Base-by-base conservation (phyloP, 2,797 vertebrate genomes). In the Crenuchus spilurus region DNA sequence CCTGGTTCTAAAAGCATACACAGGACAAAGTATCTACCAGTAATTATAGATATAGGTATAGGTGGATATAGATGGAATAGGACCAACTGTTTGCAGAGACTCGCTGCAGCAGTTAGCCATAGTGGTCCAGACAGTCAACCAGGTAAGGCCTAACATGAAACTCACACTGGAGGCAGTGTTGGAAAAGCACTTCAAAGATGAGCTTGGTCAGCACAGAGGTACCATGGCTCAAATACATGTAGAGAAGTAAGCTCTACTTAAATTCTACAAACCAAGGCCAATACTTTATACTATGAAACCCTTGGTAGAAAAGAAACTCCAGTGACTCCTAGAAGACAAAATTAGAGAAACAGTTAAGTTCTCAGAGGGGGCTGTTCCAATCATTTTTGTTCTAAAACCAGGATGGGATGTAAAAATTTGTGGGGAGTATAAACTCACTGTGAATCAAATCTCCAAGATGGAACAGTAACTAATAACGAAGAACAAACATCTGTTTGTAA, bases 151-250 rank as follows among this genome's bases (percentile, higher is more conserved):
- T n/a, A n/a, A n/a, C n/a, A n/a, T n/a, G n/a, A n/a, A n/a, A n/a
- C n/a, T n/a, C n/a, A n/a, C n/a, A n/a, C 16, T 1, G 1, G 22
- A 57, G 9, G 37, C 22, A 7, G 60, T 41, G 33, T 18, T 42
- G 16, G 60, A 62, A 60, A 60, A 22, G 55, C 55, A 60, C 16
- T 39, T 2, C n/a, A 60, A 60, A 37, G 55, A 60, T 1, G 30
- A 62, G 13, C 9, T 55, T 11, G 52, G 26, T 20, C 52, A 62
- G 37, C 60, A 22, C 13, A 62, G 26, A 42, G 60, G 33, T 9
- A 39, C 31, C 7, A 62, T 20, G 42, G 35, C 60, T 14, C 39
- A 42, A 42, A 62, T 62, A 18, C 33, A 62, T 18, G 31, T 62
- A 14, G 33, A 41, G 16, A 62, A 24, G 14, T 18, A 62, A 62